Percentiles rank a stretch among this genome's conserved stretches.
phyloP scores from a whole-genome alignment of 1,140 invertebrate genomes.

The Aphaenogaster rudis region DNA sequence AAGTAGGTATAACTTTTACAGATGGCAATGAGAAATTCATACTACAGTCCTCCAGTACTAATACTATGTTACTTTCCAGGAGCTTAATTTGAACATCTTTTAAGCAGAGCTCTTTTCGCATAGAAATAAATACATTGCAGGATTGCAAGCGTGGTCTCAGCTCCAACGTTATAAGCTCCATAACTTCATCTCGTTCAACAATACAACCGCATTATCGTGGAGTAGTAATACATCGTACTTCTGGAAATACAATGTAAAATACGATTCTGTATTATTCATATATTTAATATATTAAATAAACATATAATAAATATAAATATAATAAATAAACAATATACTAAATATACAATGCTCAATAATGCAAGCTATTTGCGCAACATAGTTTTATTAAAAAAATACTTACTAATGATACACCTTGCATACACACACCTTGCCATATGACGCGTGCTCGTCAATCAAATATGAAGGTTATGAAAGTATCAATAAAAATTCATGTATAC shows the following conservation, averaged over 20 bases:
- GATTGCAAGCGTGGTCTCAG: constrained; percentile 81
- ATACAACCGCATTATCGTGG: not conserved
- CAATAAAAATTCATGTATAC: not conserved
- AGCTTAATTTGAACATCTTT: constrained; percentile 77
- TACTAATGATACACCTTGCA: not conserved
- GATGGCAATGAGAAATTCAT: constrained; percentile 72
- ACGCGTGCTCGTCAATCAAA: not conserved
- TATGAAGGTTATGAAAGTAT: not conserved
- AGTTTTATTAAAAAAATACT: not conserved
- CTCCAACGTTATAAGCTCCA: constrained; percentile 83
- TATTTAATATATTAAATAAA: not conserved
- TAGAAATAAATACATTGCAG: constrained; percentile 81
- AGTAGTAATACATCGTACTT: not conserved
- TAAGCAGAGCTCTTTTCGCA: constrained; percentile 69
- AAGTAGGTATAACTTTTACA: constrained; percentile 81
- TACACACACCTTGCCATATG: not conserved
- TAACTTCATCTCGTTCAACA: constrained; percentile 48
- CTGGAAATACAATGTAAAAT: constrained; percentile 28
- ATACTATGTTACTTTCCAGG: constrained; percentile 76
- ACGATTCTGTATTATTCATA: not conserved
- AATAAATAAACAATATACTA: not conserved
- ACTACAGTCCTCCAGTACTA: constrained; percentile 71
- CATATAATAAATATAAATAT: too few relatives aligned
- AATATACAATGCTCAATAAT: not conserved
- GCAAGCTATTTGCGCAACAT: not conserved